Conservation (phyloP, 2,113 vertebrate species). For the Lagopus leucura region DNA sequence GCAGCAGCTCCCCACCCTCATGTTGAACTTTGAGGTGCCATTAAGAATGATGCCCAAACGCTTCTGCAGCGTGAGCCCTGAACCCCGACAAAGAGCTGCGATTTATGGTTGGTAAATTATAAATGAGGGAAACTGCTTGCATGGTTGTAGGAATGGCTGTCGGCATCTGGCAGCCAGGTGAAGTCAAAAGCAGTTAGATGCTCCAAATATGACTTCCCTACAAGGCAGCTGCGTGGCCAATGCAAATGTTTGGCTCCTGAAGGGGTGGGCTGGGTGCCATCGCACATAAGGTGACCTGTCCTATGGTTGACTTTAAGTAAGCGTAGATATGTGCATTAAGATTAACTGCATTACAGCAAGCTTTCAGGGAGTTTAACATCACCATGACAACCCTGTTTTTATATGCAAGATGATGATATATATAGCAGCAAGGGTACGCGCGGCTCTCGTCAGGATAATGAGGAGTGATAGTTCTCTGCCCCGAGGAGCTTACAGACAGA, state of each 20-base stretch:
- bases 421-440: background rate
- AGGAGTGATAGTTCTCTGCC: background rate
- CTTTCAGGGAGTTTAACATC: slow-evolving; percentile 39
- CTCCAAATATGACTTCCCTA: background rate
- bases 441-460: background rate
- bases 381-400: slow-evolving; percentile 44
- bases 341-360: slow-evolving; percentile 42
- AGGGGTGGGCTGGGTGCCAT: background rate
- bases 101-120: background rate
- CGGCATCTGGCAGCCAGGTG: slow-evolving; percentile 42
- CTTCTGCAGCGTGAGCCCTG: background rate
- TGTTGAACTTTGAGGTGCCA: background rate
- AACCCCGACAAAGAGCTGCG: background rate
- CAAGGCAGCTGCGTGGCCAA: background rate
- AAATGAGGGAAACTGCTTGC: background rate
- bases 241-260: background rate
- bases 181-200: background rate
- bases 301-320: slow-evolving; percentile 14
- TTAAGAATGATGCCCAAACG: background rate
- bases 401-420: slow-evolving; percentile 15
- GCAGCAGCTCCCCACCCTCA: background rate
- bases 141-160: background rate
- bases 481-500: background rate
- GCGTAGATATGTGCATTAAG: slow-evolving; percentile 4
- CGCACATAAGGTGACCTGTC: background rate